Evolutionary conservation across 2,888 invertebrate species (phyloP), one percentile per base, ranked within the genome.

Genomic region (Pristionchus entomophagus): DNA sequence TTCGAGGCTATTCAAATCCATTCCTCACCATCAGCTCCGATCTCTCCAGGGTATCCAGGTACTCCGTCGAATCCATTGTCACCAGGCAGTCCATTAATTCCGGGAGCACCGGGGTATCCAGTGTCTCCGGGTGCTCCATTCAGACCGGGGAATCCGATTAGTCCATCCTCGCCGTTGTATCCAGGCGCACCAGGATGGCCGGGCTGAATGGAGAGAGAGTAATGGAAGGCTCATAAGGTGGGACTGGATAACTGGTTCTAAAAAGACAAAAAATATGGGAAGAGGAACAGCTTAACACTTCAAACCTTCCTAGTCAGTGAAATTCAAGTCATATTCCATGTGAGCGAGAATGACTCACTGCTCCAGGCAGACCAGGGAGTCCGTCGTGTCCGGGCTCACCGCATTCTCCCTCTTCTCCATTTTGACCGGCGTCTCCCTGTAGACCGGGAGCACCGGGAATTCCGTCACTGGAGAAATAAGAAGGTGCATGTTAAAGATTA

Each of bases 391-490:
- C 91, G n/a, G 86, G 53, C 6, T 51, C 77, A 49, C 91, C 91
- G 35, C 62, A 78, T 22, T 88, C 89, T 56, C 91, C 91, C 69
- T 84, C 77, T 12, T 29, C 49, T 81, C 88, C 88, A 65, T 81
- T 62, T 14, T 14, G 59, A 59, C 88, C 88, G n/a, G 51, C 51
- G 94, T 86, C 69, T 22, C 95, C 95, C 51, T 91, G 87, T 17
- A 62, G 87, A 10, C 91, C 91, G 38, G 88, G 89, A 5, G 86
- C 86, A 62, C 87, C 91, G 41, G 89, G 87, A 35, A 84, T 69
- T 85, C 91, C 91, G 22, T 84, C 83, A 32, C 82, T 82, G 82
- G 4, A 69, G 12, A 12, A 35, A 6, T 69, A 29, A 22, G 12
- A 32, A 69, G n/a, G 59, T 17, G 14, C 59, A 49, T 12, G 8